phyloP scores from a whole-genome alignment of 2,797 vertebrate genomes.

The Coracias cyanogaster region DNA sequence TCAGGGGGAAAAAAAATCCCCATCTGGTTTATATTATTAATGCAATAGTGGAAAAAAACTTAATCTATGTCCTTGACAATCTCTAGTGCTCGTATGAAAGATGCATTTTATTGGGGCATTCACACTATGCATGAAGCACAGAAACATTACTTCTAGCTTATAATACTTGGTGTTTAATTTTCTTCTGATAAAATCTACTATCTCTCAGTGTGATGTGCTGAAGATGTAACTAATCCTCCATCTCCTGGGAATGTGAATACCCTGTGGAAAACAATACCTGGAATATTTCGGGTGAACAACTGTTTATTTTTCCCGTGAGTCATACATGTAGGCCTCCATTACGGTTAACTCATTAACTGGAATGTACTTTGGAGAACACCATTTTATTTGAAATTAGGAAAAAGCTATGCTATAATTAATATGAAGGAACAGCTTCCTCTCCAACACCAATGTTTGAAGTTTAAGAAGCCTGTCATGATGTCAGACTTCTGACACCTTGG shows the following conservation, averaged over 20 bases:
- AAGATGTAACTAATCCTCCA: not conserved
- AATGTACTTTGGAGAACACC: not conserved
- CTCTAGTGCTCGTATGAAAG: conserved; percentile 81
- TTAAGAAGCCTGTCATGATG: not conserved
- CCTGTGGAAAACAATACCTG: not conserved
- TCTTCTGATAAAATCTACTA: not conserved
- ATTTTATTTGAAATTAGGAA: not conserved
- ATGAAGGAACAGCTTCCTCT: not conserved
- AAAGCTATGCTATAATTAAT: not conserved
- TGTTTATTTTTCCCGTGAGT: not conserved
- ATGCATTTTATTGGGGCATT: conserved; percentile 84
- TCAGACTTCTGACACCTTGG: not conserved
- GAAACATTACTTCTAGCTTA: conserved; percentile 30
- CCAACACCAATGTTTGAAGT: not conserved
- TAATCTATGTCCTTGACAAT: conserved; percentile 84
- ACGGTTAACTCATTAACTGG: not conserved
- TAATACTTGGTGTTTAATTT: not conserved
- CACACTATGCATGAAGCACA: conserved; percentile 57
- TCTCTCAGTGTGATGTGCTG: not conserved
- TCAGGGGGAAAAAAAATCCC: conserved; percentile 64
- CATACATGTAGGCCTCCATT: not conserved
- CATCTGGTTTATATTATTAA: conserved; percentile 94
- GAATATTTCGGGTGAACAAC: not conserved
- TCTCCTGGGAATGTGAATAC: not conserved
- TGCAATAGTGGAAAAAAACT: conserved; percentile 85